Evolutionary conservation across 2,113 vertebrate genomes (phyloP).

Genomic region (Collichthys lucidus): DNA sequence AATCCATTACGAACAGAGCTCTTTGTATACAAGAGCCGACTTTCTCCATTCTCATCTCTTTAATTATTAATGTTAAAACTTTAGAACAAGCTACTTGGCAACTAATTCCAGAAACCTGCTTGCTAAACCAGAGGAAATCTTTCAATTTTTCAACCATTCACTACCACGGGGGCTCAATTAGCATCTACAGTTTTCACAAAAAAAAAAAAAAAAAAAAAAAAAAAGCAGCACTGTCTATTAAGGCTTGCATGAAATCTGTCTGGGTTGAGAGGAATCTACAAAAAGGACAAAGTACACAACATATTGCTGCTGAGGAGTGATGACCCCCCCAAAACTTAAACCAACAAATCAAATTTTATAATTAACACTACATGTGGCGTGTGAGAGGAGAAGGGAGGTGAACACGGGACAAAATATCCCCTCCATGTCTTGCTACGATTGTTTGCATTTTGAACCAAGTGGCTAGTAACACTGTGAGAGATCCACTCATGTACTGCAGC

Average conservation of each 20-base stretch:
- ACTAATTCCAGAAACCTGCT: constrained; percentile 37
- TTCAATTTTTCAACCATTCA: constrained; percentile 2
- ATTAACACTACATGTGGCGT: constrained; percentile 41
- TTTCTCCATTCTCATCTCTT: constrained; percentile 9
- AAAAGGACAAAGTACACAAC: constrained; percentile 9
- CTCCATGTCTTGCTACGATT: constrained; percentile 35
- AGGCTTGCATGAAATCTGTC: constrained; percentile 77
- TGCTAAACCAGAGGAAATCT: constrained; percentile 2
- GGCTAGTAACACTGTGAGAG: background rate
- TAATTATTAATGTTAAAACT: constrained; percentile 21
- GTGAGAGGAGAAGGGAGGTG: background rate
- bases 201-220: constrained; percentile 21
- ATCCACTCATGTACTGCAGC: constrained; percentile 6
- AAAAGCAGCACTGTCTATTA: constrained; percentile 75
- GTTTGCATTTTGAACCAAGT: constrained; percentile 22
- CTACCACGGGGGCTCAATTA: constrained; percentile 40
- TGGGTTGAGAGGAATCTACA: constrained; percentile 24
- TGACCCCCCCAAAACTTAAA: background rate
- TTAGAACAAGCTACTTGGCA: constrained; percentile 21
- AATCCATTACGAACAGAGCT: constrained; percentile 15
- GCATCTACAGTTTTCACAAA: constrained; percentile 58
- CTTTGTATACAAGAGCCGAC: constrained; percentile 2
- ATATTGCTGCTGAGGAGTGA: constrained; percentile 26
- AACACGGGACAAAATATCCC: background rate
- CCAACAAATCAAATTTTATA: background rate